Percentiles rank a stretch among this genome's conserved stretches.
Conservation (phyloP, 2,888 invertebrate genomes). For the Allygus modestus region DNA sequence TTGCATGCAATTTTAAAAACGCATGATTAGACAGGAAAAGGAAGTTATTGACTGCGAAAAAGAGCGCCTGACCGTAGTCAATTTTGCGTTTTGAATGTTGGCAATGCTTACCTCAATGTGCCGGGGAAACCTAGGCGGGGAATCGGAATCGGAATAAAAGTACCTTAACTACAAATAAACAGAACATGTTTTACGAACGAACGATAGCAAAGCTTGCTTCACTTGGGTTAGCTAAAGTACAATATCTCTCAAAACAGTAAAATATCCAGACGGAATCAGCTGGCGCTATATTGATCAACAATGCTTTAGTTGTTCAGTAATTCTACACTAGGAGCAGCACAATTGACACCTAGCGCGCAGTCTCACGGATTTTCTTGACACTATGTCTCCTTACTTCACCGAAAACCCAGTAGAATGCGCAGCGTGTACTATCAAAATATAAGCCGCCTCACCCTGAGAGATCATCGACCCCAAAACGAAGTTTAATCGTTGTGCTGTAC, state of each 20-base stretch:
- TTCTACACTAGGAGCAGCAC: neutral
- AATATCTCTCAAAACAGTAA: constrained; percentile 44
- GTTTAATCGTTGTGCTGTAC: constrained; percentile 2
- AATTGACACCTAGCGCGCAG: neutral
- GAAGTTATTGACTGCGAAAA: constrained; percentile 43
- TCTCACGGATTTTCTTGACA: constrained; percentile 1
- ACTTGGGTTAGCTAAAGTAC: neutral
- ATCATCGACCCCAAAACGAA: constrained; percentile 14
- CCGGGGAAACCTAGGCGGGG: neutral
- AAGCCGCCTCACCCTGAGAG: neutral
- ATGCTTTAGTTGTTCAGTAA: constrained; percentile 1
- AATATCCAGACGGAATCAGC: constrained; percentile 33
- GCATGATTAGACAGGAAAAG: constrained; percentile 36
- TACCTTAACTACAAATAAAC: neutral
- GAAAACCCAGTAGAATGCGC: neutral
- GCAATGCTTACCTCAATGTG: constrained; percentile 27
- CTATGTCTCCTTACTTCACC: neutral
- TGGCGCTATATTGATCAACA: constrained; percentile 50
- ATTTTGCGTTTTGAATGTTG: constrained; percentile 26
- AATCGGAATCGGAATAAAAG: neutral
- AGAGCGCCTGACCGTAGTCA: constrained; percentile 10
- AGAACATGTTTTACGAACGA: neutral
- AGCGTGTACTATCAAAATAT: neutral
- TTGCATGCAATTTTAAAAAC: constrained; percentile 26
- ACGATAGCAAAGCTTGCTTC: neutral